Evolutionary conservation across 2,113 vertebrate genomes (phyloP), one percentile per base, ranked within the genome.

Genomic region (Climacteris rufus): DNA sequence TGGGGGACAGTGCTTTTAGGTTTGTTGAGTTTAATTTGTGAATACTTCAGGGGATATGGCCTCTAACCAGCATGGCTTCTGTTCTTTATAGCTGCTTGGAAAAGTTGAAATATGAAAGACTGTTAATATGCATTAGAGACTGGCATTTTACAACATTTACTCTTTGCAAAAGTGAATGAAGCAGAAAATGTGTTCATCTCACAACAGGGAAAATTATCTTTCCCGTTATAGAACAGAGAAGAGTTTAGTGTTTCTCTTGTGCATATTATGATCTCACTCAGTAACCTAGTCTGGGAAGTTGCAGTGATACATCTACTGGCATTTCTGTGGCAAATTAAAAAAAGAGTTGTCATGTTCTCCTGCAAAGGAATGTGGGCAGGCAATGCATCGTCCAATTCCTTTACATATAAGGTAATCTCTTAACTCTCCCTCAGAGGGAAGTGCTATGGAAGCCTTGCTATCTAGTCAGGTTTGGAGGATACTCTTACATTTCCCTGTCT

Each of bases 331-430:
- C 93, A 89, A 96, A 87, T 90, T 93, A 93, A 91, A 91, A 93
- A 63, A 94, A 81, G 93, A 44, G 89, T 96, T 96, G 90, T 95
- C 94, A 95, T 93, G 87, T 78, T 70, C 76, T 92, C 71, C 44
- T 93, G 92, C 92, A 93, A 70, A 92, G 94, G 85, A 96, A 95
- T 90, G 94, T 95, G 94, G 94, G 94, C 87, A 86, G 87, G 64
- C 74, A 81, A 35, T n/a, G 7, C 75, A 74, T 89, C 47, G 28
- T 96, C 91, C 89, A 89, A 94, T 96, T 97, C 87, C 77, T 80
- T 84, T 93, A 93, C 93, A 96, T 95, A 87, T 85, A 97, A 95
- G 94, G 95, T 95, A 96, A 95, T 70, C 87, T 92, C 76, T 63
- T 87, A 90, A 88, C 91, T 84, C 84, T 83, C 82, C 94, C 91